Evolutionary conservation across 2,797 vertebrate genomes (phyloP).

Genomic region (Acrocephalus scirpaceus): DNA sequence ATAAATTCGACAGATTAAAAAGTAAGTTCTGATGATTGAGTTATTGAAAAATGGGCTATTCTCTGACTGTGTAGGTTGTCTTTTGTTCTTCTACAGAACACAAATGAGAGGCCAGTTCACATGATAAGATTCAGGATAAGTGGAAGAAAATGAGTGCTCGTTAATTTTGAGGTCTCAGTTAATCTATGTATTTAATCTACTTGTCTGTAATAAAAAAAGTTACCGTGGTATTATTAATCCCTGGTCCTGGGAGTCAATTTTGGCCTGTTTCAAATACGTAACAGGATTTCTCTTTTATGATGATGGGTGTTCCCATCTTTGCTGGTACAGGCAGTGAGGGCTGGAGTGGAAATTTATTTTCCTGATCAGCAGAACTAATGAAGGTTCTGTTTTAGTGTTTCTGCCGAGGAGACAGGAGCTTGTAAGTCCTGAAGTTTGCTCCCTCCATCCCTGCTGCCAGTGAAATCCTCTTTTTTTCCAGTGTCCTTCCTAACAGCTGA

Average conservation of each 20-base stretch:
- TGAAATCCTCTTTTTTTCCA: not conserved
- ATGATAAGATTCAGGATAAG: constrained; percentile 37
- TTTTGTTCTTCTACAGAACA: constrained; percentile 9
- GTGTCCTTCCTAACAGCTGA: not conserved
- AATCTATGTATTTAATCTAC: not conserved
- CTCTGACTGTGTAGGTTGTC: not conserved
- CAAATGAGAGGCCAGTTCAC: constrained; percentile 13
- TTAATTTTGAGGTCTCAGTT: constrained; percentile 8
- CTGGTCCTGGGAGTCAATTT: not conserved
- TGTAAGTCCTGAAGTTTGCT: not conserved
- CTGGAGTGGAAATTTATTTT: not conserved
- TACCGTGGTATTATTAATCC: not conserved
- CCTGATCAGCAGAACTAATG: not conserved
- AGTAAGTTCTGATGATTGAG: constrained; percentile 32
- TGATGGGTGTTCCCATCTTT: not conserved
- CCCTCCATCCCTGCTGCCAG: not conserved
- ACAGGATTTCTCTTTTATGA: not conserved
- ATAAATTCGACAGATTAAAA: constrained; percentile 11
- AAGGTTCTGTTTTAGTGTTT: not conserved
- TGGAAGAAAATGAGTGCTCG: not conserved
- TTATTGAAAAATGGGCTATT: not conserved
- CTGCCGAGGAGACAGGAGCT: not conserved
- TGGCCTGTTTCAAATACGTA: not conserved
- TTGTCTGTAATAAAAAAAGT: not conserved
- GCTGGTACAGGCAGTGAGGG: not conserved